Percentiles rank a stretch among this genome's conserved stretches.
phyloP scores from a whole-genome alignment of 2,113 vertebrate species.

The Ochotona princeps region DNA sequence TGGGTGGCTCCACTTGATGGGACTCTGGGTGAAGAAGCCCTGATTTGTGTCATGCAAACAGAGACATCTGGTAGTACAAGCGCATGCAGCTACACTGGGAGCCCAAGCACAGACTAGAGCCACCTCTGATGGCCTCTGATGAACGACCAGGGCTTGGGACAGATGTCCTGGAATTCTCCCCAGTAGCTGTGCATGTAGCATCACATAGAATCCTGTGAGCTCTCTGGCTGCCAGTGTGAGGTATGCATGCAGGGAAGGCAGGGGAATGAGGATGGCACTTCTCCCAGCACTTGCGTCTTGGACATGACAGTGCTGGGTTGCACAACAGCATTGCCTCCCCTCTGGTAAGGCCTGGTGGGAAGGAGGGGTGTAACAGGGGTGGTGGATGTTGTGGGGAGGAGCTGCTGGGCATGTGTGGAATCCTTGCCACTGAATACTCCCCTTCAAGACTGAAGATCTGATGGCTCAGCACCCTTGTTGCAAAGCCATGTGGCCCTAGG shows the following conservation, averaged over 20 bases:
- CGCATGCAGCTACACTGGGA: accelerated
- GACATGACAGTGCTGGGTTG: neutral
- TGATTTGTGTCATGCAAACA: neutral
- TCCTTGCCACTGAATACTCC: neutral
- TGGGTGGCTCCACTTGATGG: neutral
- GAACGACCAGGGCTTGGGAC: neutral
- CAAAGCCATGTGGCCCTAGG: neutral
- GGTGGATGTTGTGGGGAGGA: neutral
- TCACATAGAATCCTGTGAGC: neutral
- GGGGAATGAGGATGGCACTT: neutral
- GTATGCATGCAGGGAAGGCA: neutral
- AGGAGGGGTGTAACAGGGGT: too few species aligned
- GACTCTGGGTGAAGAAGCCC: neutral
- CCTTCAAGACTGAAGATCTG: neutral
- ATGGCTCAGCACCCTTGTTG: neutral
- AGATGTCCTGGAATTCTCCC: neutral
- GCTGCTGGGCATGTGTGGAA: neutral
- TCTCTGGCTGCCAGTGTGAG: neutral
- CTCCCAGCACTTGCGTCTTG: neutral
- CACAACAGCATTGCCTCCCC: neutral
- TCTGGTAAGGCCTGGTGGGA: neutral
- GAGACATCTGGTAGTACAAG: neutral
- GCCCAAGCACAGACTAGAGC: neutral
- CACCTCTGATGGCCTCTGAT: neutral
- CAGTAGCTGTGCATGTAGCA: neutral